Evolutionary conservation across 2,888 invertebrate genomes (phyloP).

Genomic region (Clunio marinus): DNA sequence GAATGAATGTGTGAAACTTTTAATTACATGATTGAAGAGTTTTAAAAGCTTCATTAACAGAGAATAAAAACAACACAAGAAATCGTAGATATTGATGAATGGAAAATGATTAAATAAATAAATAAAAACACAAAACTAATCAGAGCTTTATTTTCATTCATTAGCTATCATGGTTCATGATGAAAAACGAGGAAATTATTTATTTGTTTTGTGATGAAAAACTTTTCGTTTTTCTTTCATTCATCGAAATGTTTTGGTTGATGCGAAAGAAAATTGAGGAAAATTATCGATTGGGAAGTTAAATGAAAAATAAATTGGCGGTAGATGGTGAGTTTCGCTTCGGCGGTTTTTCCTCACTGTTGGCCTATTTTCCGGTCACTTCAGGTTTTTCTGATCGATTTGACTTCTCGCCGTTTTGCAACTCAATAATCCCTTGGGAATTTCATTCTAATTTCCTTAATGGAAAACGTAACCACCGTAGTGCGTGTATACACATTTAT

Average conservation of each 20-base stretch:
- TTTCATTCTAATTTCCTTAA: slow-evolving; percentile 34
- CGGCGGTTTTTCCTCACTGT: neutral
- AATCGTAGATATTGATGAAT: too few relatives aligned
- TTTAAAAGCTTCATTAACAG: too few relatives aligned
- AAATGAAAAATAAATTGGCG: slow-evolving; percentile 21
- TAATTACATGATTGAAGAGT: too few relatives aligned
- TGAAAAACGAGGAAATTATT: too few relatives aligned
- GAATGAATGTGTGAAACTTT: too few relatives aligned
- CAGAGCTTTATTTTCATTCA: too few relatives aligned
- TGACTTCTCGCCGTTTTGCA: neutral
- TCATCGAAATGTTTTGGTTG: neutral
- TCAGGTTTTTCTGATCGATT: neutral
- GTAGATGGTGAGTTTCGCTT: neutral
- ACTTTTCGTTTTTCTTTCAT: too few relatives aligned
- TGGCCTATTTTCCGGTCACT: slow-evolving; percentile 13
- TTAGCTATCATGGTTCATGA: too few relatives aligned
- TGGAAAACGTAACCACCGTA: slow-evolving; percentile 14
- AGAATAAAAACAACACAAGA: too few relatives aligned
- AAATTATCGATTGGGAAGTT: slow-evolving; percentile 27
- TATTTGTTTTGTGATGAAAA: too few relatives aligned
- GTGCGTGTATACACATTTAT: neutral
- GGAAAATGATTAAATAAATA: too few relatives aligned
- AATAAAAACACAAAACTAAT: too few relatives aligned
- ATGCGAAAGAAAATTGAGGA: neutral
- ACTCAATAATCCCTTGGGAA: slow-evolving; percentile 25